phyloP scores from a whole-genome alignment of 2,797 vertebrate species.

The Propithecus perrieri region DNA sequence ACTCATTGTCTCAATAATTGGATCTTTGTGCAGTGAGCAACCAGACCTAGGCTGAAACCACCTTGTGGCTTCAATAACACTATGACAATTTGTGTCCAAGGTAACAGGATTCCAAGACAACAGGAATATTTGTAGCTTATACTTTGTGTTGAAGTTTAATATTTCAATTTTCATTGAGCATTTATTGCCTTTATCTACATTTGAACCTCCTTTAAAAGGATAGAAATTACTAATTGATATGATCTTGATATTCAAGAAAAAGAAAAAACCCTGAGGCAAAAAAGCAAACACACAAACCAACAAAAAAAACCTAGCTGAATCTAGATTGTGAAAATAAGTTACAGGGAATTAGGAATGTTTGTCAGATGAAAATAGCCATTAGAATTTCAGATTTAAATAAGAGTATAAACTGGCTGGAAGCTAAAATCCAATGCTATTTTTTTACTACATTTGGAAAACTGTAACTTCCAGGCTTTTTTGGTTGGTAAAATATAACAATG shows the following conservation, averaged over 20 bases:
- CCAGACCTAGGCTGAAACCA: too few relatives aligned
- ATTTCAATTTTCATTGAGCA: neutral
- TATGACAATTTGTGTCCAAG: neutral
- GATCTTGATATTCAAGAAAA: neutral
- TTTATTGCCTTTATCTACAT: neutral
- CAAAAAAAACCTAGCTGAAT: neutral
- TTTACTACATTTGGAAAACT: neutral
- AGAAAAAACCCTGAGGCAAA: neutral
- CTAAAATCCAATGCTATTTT: neutral
- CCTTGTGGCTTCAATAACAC: too few relatives aligned
- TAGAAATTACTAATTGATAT: neutral
- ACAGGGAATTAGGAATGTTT: neutral
- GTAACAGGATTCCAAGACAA: neutral
- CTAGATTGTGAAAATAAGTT: neutral
- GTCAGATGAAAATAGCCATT: neutral
- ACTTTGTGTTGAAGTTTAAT: neutral
- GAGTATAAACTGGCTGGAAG: neutral
- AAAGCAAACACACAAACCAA: neutral
- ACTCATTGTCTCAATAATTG: too few relatives aligned
- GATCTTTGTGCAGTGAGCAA: too few relatives aligned
- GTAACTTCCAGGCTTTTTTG: neutral
- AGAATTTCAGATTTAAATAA: neutral
- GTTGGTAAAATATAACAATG: neutral
- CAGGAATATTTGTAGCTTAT: neutral
- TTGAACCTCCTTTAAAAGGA: neutral